phyloP scores from a whole-genome alignment of 2,888 invertebrate genomes.

The Drosophila lacicola region DNA sequence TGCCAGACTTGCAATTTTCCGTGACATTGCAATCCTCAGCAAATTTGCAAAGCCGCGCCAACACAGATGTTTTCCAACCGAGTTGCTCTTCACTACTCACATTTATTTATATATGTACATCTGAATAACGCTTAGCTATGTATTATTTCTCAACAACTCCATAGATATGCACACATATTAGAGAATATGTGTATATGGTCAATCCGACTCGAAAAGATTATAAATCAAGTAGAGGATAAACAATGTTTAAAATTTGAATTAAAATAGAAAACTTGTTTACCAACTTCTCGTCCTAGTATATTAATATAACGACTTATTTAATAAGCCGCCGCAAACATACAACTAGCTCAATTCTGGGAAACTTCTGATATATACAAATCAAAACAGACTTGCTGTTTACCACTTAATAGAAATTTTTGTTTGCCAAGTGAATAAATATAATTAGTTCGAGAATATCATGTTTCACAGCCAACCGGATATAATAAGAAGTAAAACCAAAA shows the following conservation, averaged over 20 bases:
- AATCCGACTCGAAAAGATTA: background rate
- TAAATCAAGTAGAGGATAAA: background rate
- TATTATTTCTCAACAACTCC: background rate
- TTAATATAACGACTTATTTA: background rate
- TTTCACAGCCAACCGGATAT: conserved; percentile 8
- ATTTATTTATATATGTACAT: background rate
- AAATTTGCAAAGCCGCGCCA: conserved; percentile 50
- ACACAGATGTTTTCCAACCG: conserved; percentile 36
- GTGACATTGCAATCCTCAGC: conserved; percentile 75
- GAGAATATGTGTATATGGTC: background rate
- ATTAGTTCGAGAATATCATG: conserved; percentile 2
- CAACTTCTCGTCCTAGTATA: background rate
- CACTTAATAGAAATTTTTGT: conserved; percentile 8
- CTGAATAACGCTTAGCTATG: background rate
- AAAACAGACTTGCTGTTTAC: conserved; percentile 30
- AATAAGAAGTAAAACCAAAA: conserved; percentile 4
- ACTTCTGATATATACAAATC: conserved; percentile 12
- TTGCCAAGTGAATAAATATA: background rate
- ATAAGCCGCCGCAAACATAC: background rate
- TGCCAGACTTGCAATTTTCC: conserved; percentile 70
- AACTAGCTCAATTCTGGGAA: conserved; percentile 2
- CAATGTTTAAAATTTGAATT: background rate
- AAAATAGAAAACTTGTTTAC: background rate
- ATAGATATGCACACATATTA: background rate
- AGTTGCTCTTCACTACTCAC: background rate